phyloP scores from a whole-genome alignment of 2,113 vertebrate genomes.

The Neodontobutis hainanensis region DNA sequence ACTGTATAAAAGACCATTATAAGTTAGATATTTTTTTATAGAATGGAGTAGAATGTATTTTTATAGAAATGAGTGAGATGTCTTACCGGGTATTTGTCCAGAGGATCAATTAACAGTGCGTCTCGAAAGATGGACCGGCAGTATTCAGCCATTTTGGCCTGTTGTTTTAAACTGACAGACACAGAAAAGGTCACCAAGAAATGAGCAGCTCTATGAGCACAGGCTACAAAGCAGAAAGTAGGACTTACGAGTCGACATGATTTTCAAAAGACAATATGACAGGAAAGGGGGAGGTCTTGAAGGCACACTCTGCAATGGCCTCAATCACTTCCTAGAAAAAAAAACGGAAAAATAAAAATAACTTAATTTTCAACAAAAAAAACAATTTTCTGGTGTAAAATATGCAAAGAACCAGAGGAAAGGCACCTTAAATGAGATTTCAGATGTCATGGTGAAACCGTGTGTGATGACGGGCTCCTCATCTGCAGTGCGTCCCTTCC shows the following conservation, averaged over 20 bases:
- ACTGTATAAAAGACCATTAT: no score
- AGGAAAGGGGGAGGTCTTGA: slow-evolving; percentile 97
- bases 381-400: neutral
- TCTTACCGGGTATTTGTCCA: slow-evolving; percentile 95
- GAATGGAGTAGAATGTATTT: neutral
- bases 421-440: slow-evolving; percentile 97
- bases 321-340: slow-evolving; percentile 93
- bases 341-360: slow-evolving; percentile 32
- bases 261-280: slow-evolving; percentile 98
- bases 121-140: slow-evolving; percentile 97
- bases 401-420: neutral
- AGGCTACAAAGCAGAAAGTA: neutral
- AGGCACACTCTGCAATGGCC: slow-evolving; percentile 98
- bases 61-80: neutral
- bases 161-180: slow-evolving; percentile 89
- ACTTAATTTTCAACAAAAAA: neutral
- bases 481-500: slow-evolving; percentile 95
- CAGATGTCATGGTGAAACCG: slow-evolving; percentile 98
- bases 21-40: no score
- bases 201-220: neutral
- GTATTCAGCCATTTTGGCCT: slow-evolving; percentile 99
- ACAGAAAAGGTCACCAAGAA: neutral
- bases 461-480: slow-evolving; percentile 98
- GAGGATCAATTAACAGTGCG: slow-evolving; percentile 89
- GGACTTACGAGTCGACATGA: slow-evolving; percentile 97